Evolutionary conservation across 2,113 vertebrate species (phyloP).

Genomic region (Aphelocoma coerulescens): DNA sequence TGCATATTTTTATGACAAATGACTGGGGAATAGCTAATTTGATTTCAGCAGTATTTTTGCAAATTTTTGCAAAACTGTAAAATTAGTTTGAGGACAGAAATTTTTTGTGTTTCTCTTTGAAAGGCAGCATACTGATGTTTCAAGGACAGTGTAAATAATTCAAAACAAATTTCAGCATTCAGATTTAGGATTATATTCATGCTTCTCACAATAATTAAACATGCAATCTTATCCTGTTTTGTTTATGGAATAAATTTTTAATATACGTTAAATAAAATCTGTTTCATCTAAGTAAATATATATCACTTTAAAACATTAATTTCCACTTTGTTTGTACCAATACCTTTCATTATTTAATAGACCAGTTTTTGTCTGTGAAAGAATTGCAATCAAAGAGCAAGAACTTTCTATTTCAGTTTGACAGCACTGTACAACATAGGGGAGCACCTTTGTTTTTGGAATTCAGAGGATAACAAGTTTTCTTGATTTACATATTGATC

Average conservation of each 20-base stretch:
- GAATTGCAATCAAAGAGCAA: background rate
- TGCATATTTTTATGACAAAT: background rate
- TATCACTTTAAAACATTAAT: conserved; percentile 32
- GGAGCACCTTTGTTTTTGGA: background rate
- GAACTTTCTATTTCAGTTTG: background rate
- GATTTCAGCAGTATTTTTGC: background rate
- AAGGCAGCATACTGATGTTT: background rate
- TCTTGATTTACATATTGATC: background rate
- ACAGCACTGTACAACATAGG: background rate
- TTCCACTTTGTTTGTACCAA: conserved; percentile 16
- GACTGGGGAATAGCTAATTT: background rate
- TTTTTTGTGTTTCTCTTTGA: background rate
- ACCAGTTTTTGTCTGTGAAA: background rate
- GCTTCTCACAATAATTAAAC: conserved; percentile 31
- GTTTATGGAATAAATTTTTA: conserved; percentile 50
- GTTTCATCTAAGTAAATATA: conserved; percentile 29
- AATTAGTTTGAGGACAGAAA: background rate
- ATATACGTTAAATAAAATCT: conserved; percentile 41
- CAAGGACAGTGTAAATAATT: conserved; percentile 55
- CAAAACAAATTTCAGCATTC: background rate
- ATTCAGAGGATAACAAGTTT: background rate
- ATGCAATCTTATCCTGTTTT: conserved; percentile 6
- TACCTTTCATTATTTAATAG: conserved; percentile 50
- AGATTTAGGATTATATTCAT: background rate
- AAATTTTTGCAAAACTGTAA: background rate